A percentile compares a stretch with the other conserved stretches of the same genome.
Conservation (phyloP, 2,113 vertebrate species). For the Aegotheles bennettii region DNA sequence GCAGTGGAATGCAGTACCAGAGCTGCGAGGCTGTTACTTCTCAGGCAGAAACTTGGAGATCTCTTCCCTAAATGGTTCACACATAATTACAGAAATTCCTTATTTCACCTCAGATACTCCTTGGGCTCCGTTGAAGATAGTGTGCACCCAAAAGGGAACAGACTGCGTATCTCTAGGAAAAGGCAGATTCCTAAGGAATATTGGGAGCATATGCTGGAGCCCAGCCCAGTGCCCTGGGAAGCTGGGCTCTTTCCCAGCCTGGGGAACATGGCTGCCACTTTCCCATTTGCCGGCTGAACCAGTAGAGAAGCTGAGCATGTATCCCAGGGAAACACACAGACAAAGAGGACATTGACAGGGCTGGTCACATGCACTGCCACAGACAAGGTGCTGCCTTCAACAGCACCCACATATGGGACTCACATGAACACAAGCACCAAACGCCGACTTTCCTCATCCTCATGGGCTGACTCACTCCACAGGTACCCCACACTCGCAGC, state of each 20-base stretch:
- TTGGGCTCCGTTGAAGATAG: neutral
- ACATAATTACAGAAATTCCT: neutral
- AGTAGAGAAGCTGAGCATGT: neutral
- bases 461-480: no score
- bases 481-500: no score
- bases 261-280: neutral
- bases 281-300: neutral
- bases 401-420: no score
- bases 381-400: no score
- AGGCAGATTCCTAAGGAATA: neutral
- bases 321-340: neutral
- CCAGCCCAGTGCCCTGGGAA: neutral
- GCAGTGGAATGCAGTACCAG: rapidly evolving
- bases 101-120: neutral
- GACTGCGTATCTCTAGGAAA: neutral
- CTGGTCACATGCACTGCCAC: no score
- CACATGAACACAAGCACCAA: no score
- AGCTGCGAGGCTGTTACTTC: neutral
- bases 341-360: no score
- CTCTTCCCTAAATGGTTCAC: neutral
- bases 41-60: neutral
- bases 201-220: neutral
- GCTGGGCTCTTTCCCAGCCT: neutral
- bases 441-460: no score
- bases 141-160: rapidly evolving